Conservation (phyloP, 92 coral and sea anemone genomes). For the Virgularia gustaviana region DNA sequence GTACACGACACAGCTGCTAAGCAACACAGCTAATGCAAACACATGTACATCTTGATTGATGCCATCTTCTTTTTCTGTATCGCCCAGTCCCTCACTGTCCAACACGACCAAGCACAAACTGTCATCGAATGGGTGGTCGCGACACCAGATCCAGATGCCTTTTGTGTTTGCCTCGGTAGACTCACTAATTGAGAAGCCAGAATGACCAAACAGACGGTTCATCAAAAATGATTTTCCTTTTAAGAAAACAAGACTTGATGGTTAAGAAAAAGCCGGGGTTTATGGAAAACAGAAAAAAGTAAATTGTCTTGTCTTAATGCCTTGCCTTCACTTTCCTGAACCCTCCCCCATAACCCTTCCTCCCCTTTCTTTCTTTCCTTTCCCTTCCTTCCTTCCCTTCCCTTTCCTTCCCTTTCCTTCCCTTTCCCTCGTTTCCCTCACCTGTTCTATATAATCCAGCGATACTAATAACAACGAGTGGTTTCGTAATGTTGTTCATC, state of each 20-base stretch:
- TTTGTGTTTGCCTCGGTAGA: conserved; percentile 33
- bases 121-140: conserved; percentile 30
- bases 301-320: too few species aligned
- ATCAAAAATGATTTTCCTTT: conserved; percentile 33
- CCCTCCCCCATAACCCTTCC: too few species aligned
- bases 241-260: not conserved
- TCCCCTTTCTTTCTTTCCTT: too few species aligned
- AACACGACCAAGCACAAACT: conserved; percentile 24
- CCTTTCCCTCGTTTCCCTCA: too few species aligned
- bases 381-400: too few species aligned
- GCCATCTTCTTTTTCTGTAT: conserved; percentile 40
- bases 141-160: conserved; percentile 40
- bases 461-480: conserved; percentile 28
- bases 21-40: conserved; percentile 28
- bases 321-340: too few species aligned
- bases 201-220: conserved; percentile 31
- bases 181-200: conserved; percentile 30
- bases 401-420: too few species aligned
- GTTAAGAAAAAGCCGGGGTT: too few species aligned
- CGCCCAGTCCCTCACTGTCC: conserved; percentile 38
- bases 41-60: conserved; percentile 37
- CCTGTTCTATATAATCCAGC: conserved; percentile 38
- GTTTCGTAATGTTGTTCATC: conserved; percentile 27
- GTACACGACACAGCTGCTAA: conserved; percentile 36
- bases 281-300: too few species aligned